A percentile compares a stretch with the other conserved stretches of the same genome.
phyloP scores from a whole-genome alignment of 2,797 vertebrate genomes.

The Poeciliopsis gracilis region DNA sequence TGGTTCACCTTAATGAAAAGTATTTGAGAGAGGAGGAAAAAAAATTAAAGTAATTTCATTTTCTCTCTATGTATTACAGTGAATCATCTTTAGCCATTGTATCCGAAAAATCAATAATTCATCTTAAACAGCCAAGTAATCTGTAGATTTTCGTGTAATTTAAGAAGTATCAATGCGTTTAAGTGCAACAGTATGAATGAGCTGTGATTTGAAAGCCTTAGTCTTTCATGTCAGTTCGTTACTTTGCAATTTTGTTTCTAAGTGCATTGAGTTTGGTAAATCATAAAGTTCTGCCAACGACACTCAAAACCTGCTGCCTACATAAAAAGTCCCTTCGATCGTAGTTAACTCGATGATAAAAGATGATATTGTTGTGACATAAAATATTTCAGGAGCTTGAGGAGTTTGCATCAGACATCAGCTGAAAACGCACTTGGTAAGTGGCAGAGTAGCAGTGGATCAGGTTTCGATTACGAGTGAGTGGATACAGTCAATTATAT shows the following conservation, averaged over 20 bases:
- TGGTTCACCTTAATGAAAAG: slow-evolving; percentile 9
- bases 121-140: slow-evolving; percentile 28
- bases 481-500: slow-evolving; percentile 61
- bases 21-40: not conserved
- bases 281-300: slow-evolving; percentile 29
- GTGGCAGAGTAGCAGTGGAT: slow-evolving; percentile 56
- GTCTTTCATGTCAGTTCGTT: slow-evolving; percentile 23
- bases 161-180: not conserved
- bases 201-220: slow-evolving; percentile 19
- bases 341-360: slow-evolving; percentile 41
- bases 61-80: slow-evolving; percentile 13
- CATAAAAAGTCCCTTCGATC: slow-evolving; percentile 27
- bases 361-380: slow-evolving; percentile 50
- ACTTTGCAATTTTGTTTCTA: slow-evolving; percentile 23
- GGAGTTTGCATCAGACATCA: slow-evolving; percentile 23
- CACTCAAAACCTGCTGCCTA: slow-evolving; percentile 37
- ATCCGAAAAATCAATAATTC: slow-evolving; percentile 11
- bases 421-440: slow-evolving; percentile 43
- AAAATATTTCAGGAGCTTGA: slow-evolving; percentile 46
- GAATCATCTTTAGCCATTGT: slow-evolving; percentile 9
- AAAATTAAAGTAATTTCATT: slow-evolving; percentile 1
- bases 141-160: slow-evolving; percentile 24
- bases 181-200: slow-evolving; percentile 32
- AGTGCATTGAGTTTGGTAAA: not conserved
- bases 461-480: slow-evolving; percentile 54